Evolutionary conservation across 2,113 vertebrate species (phyloP).

Genomic region (Neogale vison): DNA sequence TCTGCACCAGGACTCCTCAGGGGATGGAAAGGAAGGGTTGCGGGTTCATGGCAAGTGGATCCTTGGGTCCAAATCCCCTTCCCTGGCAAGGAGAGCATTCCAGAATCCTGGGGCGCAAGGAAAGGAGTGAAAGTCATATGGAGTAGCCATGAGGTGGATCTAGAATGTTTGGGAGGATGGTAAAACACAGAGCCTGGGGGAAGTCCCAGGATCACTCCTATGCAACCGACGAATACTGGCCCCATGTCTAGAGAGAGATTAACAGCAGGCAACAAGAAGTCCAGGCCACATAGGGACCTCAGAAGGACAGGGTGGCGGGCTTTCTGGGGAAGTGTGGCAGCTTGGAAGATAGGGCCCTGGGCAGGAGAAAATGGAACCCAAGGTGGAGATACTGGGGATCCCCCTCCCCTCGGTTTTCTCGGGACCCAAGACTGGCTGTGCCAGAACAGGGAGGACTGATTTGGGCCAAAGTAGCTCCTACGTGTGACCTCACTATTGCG

Average conservation of each 20-base stretch:
- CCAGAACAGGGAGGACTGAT: neutral
- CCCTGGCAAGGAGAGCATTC: neutral
- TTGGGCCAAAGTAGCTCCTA: neutral
- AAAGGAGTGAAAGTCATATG: neutral
- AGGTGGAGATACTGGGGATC: accelerated
- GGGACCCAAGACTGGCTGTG: neutral
- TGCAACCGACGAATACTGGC: accelerated
- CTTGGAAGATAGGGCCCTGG: neutral
- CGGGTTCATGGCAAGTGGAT: neutral
- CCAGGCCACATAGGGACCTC: too few relatives aligned
- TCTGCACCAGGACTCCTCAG: neutral
- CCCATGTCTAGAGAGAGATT: neutral
- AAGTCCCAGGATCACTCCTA: neutral
- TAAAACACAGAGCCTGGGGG: neutral
- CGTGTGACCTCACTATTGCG: neutral
- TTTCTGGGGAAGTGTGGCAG: neutral
- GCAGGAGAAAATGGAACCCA: neutral
- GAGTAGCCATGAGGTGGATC: neutral
- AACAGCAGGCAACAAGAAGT: neutral
- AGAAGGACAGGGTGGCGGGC: neutral
- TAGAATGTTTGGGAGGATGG: neutral
- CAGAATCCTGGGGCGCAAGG: neutral
- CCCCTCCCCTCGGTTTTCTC: too few relatives aligned
- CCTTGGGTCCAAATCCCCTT: neutral
- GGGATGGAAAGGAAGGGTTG: neutral